Evolutionary conservation across 2,888 invertebrate genomes (phyloP), one percentile per base, ranked within the genome.

Genomic region (Myathropa florea): DNA sequence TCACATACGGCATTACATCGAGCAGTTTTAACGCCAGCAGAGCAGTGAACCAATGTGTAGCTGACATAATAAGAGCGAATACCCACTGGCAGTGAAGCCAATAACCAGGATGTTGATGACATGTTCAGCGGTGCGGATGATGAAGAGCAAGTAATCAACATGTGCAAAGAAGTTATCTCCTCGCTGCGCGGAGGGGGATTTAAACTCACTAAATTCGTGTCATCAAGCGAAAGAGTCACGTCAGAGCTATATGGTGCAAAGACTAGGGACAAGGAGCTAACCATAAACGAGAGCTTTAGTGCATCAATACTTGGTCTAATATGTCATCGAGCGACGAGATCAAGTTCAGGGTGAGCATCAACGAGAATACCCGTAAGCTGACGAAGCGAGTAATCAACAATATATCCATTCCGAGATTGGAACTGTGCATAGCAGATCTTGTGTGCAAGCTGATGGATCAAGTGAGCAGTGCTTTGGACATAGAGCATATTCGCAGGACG

Each of bases 1-100:
- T 67, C 10, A 73, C 80, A 1, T 72, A 46, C 21, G 65, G 60
- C 21, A 65, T 79, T 59, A 28, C 79, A 3, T 79, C 79, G n/a
- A 65, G 59, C 14, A 59, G 46, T n/a, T 71, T 70, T 21, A 61
- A 78, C n/a, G 61, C 63, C 21, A 33, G 30, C 4, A 39, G 63
- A 59, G 53, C 33, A 6, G 61, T 81, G 73, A 28, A 26, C 0
- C 57, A 61, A 33, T 59, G 79, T n/a, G 70, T 33, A 23, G 14
- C 3, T 4, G 57, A 71, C 3, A n/a, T n/a, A 18, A 79, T 6
- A 14, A 33, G 6, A n/a, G 59, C n/a, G 14, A 14, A 30, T 64
- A 68, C 23, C 72, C 57, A 33, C 28, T 23, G 39, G 39, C 36
- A 28, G 46, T 46, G 18, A 46, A 46, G 33, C 33, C 33, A 33